Evolutionary conservation across 2,797 vertebrate species (phyloP).

Genomic region (Centroberyx gerrardi): DNA sequence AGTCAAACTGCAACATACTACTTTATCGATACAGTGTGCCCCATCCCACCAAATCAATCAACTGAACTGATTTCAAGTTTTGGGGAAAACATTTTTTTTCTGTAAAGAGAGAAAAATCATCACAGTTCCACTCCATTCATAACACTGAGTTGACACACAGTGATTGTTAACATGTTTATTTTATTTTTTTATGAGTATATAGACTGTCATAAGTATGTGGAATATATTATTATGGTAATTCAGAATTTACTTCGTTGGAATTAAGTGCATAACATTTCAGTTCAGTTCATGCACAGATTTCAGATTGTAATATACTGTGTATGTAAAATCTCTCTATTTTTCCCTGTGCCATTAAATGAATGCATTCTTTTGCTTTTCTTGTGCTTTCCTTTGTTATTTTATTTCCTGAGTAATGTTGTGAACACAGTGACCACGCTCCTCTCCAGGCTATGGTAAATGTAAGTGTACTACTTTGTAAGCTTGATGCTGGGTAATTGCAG

Average conservation of each 20-base stretch:
- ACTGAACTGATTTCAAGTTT: neutral
- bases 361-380: constrained; percentile 8
- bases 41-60: neutral
- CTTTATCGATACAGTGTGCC: too few relatives aligned
- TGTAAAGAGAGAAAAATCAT: neutral
- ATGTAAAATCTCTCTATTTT: constrained; percentile 2
- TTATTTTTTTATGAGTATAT: too few relatives aligned
- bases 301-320: neutral
- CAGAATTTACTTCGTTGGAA: neutral
- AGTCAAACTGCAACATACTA: too few relatives aligned
- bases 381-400: constrained; percentile 19
- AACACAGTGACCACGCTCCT: constrained; percentile 54
- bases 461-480: constrained; percentile 60
- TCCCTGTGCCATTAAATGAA: constrained; percentile 27
- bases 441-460: constrained; percentile 66
- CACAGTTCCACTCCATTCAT: neutral
- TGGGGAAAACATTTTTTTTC: neutral
- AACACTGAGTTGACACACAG: neutral
- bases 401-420: constrained; percentile 64
- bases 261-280: constrained; percentile 3
- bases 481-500: constrained; percentile 75
- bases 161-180: neutral
- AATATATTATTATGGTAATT: neutral
- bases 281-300: neutral
- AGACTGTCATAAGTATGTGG: too few relatives aligned